Percentiles rank a stretch among this genome's conserved stretches.
Evolutionary conservation across 2,113 vertebrate species (phyloP).

Genomic region (Ciconia stormi): DNA sequence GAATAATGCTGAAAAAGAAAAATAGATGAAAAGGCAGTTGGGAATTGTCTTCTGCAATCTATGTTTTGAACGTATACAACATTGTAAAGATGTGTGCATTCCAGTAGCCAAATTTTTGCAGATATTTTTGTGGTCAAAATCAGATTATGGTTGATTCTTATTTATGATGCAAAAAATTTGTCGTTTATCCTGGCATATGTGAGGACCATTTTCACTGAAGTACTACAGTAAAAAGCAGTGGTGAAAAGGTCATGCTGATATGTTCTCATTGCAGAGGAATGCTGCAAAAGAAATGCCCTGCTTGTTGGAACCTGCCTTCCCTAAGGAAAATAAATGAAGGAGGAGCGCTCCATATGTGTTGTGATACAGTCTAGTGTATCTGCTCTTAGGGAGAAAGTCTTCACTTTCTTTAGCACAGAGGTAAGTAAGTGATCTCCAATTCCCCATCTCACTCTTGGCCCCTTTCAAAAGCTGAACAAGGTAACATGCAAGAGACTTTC

Average conservation of each 20-base stretch:
- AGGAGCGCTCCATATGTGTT: not conserved
- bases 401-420: not conserved
- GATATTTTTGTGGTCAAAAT: not conserved
- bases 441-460: not conserved
- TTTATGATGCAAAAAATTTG: not conserved
- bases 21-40: not conserved
- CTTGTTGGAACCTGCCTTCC: not conserved
- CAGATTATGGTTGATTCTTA: not conserved
- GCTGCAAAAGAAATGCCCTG: not conserved
- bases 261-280: not conserved
- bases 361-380: not conserved
- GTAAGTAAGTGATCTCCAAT: not conserved
- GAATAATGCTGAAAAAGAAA: not conserved
- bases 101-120: not conserved
- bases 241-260: not conserved
- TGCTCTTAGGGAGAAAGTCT: not conserved
- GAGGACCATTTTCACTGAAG: not conserved
- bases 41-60: not conserved
- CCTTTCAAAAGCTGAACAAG: not conserved
- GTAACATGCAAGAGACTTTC: not conserved
- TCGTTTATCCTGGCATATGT: not conserved
- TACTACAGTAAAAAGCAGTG: not conserved
- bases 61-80: not conserved
- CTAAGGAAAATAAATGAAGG: not conserved
- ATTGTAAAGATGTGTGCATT: not conserved